Conservation (phyloP, 1,140 invertebrate genomes). For the Solenopsis invicta region DNA sequence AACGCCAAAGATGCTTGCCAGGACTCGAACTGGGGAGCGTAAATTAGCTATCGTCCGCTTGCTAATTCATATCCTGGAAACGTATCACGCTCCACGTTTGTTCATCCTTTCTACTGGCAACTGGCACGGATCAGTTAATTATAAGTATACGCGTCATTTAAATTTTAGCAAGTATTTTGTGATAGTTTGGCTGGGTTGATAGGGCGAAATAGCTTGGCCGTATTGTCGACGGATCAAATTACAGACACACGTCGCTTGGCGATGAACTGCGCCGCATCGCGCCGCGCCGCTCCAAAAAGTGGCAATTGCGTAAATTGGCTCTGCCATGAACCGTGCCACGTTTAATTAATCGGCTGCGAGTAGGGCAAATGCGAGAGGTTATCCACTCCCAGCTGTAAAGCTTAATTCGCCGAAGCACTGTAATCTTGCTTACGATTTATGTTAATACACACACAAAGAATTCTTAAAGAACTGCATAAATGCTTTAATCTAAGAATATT, state of each 20-base stretch:
- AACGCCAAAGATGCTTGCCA: conserved; percentile 7
- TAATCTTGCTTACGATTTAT: conserved; percentile 17
- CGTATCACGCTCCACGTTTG: neutral
- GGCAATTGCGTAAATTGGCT: conserved; percentile 65
- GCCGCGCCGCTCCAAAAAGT: conserved; percentile 44
- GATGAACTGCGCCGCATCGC: neutral
- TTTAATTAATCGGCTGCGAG: conserved; percentile 59
- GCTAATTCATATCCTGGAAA: conserved; percentile 41
- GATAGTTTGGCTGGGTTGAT: conserved; percentile 36
- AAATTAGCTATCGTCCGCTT: conserved; percentile 48
- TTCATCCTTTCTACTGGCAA: too few species aligned
- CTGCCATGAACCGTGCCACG: conserved; percentile 57
- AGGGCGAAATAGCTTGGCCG: conserved; percentile 41
- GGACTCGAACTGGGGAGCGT: conserved; percentile 16
- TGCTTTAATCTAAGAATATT: too few species aligned
- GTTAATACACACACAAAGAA: neutral
- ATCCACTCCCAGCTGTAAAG: conserved; percentile 30
- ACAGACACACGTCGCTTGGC: conserved; percentile 49
- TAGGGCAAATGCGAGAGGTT: conserved; percentile 53
- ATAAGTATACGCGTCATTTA: conserved; percentile 59
- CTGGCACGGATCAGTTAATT: conserved; percentile 41
- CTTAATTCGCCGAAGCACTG: conserved; percentile 33
- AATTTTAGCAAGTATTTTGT: conserved; percentile 58
- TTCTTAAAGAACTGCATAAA: too few species aligned
- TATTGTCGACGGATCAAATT: conserved; percentile 60